phyloP scores from a whole-genome alignment of 2,113 vertebrate species.

The Montifringilla adamsi region DNA sequence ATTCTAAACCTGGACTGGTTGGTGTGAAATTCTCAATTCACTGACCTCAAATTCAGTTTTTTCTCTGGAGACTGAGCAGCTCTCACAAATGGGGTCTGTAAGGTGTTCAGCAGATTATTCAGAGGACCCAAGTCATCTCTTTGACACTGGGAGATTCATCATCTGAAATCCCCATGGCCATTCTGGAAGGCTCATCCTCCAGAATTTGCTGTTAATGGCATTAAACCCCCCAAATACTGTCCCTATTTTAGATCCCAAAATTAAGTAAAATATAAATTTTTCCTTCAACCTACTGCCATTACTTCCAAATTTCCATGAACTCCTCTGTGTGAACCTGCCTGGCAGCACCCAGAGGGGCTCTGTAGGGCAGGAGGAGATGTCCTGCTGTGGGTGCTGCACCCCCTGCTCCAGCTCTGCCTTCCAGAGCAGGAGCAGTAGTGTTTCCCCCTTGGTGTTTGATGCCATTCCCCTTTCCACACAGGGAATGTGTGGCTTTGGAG shows the following conservation, averaged over 20 bases:
- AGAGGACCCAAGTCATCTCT: neutral
- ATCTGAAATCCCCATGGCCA: neutral
- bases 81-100: neutral
- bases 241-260: neutral
- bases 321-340: neutral
- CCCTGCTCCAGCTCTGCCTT: neutral
- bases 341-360: neutral
- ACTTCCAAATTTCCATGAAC: neutral
- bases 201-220: neutral
- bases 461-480: neutral
- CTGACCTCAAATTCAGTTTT: neutral
- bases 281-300: neutral
- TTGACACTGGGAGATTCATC: neutral
- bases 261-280: neutral
- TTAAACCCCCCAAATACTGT: neutral
- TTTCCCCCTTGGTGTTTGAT: neutral
- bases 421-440: neutral
- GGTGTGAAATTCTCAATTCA: neutral
- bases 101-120: neutral
- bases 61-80: neutral
- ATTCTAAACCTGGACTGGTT: neutral
- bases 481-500: neutral
- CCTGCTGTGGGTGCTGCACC: neutral
- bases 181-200: neutral
- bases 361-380: neutral